phyloP scores from a whole-genome alignment of 2,113 vertebrate genomes.

The Strix aluco region DNA sequence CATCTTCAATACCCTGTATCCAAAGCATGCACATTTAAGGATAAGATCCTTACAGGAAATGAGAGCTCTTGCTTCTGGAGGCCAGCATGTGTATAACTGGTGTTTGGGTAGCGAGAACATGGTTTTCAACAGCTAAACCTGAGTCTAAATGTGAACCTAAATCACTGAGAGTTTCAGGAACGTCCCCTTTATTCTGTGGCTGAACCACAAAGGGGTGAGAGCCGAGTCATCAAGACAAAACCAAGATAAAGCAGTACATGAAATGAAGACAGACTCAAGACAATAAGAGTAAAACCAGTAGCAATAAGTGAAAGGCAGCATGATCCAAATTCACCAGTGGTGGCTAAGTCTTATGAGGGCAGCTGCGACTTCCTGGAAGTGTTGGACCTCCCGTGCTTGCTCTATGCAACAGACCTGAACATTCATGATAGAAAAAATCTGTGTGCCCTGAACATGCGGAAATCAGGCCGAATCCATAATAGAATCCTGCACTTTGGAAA shows the following conservation, averaged over 20 bases:
- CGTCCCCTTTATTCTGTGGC: background rate
- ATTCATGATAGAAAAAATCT: background rate
- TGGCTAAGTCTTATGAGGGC: background rate
- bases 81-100: background rate
- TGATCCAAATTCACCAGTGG: background rate
- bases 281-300: background rate
- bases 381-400: background rate
- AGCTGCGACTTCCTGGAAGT: background rate
- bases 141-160: background rate
- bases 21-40: background rate
- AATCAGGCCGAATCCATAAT: background rate
- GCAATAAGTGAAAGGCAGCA: background rate
- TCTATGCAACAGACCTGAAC: background rate
- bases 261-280: background rate
- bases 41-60: background rate
- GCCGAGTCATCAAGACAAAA: background rate
- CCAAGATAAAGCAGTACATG: background rate
- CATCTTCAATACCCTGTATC: background rate
- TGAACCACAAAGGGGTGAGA: background rate
- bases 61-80: background rate
- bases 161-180: background rate
- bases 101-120: background rate
- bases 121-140: background rate
- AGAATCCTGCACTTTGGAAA: background rate
- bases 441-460: background rate